Evolutionary conservation across 1,140 invertebrate species (phyloP).

Genomic region (Helicoverpa armigera): DNA sequence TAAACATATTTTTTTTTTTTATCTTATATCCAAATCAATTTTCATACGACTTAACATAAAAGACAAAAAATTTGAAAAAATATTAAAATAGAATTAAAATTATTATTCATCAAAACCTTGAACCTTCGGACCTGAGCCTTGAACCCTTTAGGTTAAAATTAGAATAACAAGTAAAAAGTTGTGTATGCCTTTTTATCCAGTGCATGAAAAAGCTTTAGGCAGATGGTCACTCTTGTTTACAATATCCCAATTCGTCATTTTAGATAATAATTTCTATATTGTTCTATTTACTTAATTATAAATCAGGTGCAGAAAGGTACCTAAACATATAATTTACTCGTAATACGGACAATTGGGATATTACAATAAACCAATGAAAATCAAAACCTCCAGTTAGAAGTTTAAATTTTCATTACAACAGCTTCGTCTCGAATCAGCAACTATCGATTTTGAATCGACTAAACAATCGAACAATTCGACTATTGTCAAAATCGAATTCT

Average conservation of each 20-base stretch:
- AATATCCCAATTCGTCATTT: not conserved
- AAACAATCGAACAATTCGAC: not conserved
- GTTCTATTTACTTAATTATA: too few species aligned
- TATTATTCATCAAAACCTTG: too few species aligned
- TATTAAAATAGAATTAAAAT: too few species aligned
- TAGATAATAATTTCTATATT: conserved; percentile 77
- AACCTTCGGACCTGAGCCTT: too few species aligned
- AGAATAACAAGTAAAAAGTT: not conserved
- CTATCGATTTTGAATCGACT: conserved; percentile 22
- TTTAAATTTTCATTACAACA: conserved; percentile 11
- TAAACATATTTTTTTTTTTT: too few species aligned
- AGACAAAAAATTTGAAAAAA: too few species aligned
- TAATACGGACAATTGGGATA: too few species aligned
- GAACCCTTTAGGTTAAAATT: too few species aligned
- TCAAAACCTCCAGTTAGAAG: not conserved
- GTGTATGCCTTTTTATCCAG: conserved; percentile 51
- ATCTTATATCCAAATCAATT: too few species aligned
- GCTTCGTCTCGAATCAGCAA: not conserved
- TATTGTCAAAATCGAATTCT: not conserved
- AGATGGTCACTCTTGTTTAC: conserved; percentile 43
- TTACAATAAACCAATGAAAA: conserved; percentile 10
- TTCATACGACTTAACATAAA: too few species aligned
- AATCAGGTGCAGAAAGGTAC: too few species aligned
- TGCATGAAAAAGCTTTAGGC: conserved; percentile 54
- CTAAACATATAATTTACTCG: too few species aligned